Evolutionary conservation across 1,140 invertebrate species (phyloP).

Genomic region (Agrilus planipennis): DNA sequence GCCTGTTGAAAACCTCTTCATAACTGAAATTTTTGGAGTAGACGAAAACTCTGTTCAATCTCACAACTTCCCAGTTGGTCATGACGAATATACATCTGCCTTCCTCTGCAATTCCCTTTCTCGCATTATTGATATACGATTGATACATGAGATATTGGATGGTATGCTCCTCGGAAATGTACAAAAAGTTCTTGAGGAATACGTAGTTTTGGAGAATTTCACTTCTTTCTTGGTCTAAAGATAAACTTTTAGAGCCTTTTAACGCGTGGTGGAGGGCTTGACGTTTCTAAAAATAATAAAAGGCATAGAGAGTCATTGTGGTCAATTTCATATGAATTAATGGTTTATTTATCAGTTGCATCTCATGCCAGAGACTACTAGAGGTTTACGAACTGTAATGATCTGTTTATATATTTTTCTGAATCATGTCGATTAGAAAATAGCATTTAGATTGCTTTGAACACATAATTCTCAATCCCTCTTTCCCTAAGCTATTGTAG

Average conservation of each 20-base stretch:
- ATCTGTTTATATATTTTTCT: too few species aligned
- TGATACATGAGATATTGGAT: constrained; percentile 53
- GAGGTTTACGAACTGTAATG: too few species aligned
- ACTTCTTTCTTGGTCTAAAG: constrained; percentile 10
- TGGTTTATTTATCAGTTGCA: too few species aligned
- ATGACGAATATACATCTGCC: constrained; percentile 60
- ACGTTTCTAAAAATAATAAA: not conserved
- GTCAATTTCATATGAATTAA: not conserved
- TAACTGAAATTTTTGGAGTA: constrained; percentile 49
- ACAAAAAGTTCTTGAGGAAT: constrained; percentile 42
- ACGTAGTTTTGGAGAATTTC: constrained; percentile 25
- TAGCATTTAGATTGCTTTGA: too few species aligned
- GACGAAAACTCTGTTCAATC: constrained; percentile 52
- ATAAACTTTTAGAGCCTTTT: constrained; percentile 2
- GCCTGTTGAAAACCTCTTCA: constrained; percentile 45
- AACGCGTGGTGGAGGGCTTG: not conserved
- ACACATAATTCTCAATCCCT: too few species aligned
- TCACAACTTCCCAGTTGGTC: constrained; percentile 50
- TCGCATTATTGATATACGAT: constrained; percentile 52
- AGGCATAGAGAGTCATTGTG: not conserved
- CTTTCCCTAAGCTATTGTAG: too few species aligned
- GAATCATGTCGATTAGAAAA: too few species aligned
- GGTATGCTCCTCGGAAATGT: constrained; percentile 51
- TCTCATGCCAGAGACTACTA: too few species aligned
- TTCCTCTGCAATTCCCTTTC: constrained; percentile 41